Conservation (phyloP, 2,113 vertebrate species). For the Mirounga angustirostris region DNA sequence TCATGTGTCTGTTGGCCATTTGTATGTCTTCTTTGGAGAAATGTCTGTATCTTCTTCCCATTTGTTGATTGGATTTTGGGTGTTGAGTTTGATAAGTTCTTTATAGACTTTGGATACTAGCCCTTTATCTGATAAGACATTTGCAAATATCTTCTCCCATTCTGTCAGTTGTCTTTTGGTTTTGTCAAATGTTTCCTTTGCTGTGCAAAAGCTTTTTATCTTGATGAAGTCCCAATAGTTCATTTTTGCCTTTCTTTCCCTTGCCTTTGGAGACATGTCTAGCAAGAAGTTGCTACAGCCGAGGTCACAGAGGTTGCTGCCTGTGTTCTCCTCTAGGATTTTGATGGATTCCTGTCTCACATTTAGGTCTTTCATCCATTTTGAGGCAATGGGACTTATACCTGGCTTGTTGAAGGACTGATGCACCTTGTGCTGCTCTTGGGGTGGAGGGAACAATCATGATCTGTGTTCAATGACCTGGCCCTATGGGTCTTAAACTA, state of each 20-base stretch:
- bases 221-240: background rate
- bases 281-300: background rate
- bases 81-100: background rate
- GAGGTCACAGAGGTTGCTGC: background rate
- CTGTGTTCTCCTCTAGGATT: background rate
- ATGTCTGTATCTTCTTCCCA: background rate
- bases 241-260: background rate
- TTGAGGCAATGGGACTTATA: background rate
- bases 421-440: background rate
- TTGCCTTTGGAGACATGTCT: background rate
- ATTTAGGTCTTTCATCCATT: background rate
- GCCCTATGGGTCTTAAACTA: background rate
- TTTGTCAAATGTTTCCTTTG: background rate
- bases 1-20: background rate
- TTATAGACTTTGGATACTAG: background rate
- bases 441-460: background rate
- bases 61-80: background rate
- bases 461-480: background rate
- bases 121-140: background rate
- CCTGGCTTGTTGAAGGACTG: accelerated
- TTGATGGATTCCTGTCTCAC: background rate
- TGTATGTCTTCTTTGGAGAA: background rate
- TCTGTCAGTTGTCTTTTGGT: background rate
- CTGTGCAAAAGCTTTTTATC: background rate
- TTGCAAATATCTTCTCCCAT: background rate